phyloP scores from a whole-genome alignment of 2,113 vertebrate species.

The Strigops habroptila region DNA sequence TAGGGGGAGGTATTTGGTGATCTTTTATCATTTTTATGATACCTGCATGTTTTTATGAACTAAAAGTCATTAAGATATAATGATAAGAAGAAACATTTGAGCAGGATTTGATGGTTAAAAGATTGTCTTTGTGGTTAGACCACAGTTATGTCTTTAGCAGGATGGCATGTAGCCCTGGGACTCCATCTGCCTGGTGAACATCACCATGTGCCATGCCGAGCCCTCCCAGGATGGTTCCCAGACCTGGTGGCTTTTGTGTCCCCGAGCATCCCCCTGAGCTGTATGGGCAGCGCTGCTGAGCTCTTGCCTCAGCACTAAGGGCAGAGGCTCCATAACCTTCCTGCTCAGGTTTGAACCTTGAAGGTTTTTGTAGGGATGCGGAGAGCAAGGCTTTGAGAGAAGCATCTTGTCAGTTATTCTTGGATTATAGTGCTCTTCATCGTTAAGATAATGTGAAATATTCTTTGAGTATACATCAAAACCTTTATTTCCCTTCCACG shows the following conservation, averaged over 20 bases:
- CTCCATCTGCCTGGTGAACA: fast-evolving
- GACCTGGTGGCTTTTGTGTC: not conserved
- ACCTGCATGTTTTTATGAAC: not conserved
- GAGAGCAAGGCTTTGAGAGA: not conserved
- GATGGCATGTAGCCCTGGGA: fast-evolving
- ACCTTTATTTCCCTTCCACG: not conserved
- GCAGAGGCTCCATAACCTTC: not conserved
- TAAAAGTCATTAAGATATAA: not conserved
- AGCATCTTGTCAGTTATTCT: not conserved
- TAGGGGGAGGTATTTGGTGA: not conserved
- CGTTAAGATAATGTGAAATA: not conserved
- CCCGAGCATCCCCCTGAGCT: fast-evolving
- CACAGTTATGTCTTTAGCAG: not conserved
- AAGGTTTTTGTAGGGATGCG: fast-evolving
- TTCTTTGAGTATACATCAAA: not conserved
- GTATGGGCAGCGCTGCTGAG: fast-evolving
- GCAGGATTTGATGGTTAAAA: not conserved
- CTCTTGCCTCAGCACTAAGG: not conserved
- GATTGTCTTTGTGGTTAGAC: not conserved
- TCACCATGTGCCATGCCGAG: fast-evolving
- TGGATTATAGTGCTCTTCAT: not conserved
- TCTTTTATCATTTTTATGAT: not conserved
- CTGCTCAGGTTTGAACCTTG: not conserved
- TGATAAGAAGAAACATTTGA: not conserved
- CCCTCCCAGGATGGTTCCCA: not conserved